A percentile compares a stretch with the other conserved stretches of the same genome.
phyloP scores from a whole-genome alignment of 1,140 invertebrate species.

The Tyrophagus putrescentiae region DNA sequence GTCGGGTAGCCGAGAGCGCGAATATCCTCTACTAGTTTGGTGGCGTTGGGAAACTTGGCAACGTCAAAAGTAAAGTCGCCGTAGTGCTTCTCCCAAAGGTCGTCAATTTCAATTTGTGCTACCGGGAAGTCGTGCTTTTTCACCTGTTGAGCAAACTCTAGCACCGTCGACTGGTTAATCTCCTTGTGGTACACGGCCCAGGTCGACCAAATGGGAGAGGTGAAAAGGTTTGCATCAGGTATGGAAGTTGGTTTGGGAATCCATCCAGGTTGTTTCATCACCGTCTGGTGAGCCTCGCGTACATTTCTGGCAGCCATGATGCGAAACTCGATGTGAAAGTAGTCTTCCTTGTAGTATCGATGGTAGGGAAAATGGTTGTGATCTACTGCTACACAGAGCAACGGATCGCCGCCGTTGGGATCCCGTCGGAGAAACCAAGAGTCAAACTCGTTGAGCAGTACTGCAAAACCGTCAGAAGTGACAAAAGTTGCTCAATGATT shows the following conservation, averaged over 20 bases:
- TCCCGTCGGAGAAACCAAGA: too few relatives aligned
- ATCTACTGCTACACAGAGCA: too few relatives aligned
- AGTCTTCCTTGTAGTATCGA: too few relatives aligned
- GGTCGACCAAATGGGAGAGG: constrained; percentile 69
- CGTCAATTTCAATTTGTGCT: constrained; percentile 76
- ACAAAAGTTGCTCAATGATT: too few relatives aligned
- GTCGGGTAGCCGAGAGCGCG: constrained; percentile 50
- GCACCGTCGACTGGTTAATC: constrained; percentile 49
- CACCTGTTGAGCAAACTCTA: constrained; percentile 56
- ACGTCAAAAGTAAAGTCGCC: constrained; percentile 57
- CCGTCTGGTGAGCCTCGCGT: too few relatives aligned
- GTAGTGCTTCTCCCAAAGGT: constrained; percentile 76
- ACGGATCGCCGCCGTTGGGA: too few relatives aligned
- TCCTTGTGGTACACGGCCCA: constrained; percentile 24
- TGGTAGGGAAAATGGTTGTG: too few relatives aligned
- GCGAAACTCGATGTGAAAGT: too few relatives aligned
- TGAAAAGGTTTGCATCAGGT: constrained; percentile 55
- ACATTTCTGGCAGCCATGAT: too few relatives aligned
- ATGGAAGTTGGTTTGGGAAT: constrained; percentile 44
- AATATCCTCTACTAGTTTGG: constrained; percentile 37
- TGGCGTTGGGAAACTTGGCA: constrained; percentile 54
- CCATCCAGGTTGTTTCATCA: too few relatives aligned
- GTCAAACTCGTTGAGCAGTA: too few relatives aligned
- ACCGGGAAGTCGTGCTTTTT: constrained; percentile 47
- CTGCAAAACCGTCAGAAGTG: too few relatives aligned